phyloP scores from a whole-genome alignment of 2,113 vertebrate genomes.

The Theristicus caerulescens region DNA sequence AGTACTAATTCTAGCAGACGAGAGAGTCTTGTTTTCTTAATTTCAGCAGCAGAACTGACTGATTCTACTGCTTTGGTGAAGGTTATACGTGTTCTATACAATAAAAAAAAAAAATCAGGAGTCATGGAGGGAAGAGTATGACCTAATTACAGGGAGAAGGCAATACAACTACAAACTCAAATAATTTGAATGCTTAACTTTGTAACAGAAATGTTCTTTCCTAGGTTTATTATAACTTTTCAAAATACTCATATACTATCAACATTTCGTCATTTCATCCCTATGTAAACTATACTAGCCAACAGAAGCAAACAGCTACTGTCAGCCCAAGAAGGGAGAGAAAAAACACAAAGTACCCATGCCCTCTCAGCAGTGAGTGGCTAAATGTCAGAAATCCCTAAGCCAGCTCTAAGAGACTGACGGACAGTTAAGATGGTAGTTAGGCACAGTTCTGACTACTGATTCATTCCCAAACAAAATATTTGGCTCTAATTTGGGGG shows the following conservation, averaged over 20 bases:
- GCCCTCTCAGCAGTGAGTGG: not conserved
- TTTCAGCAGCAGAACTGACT: not conserved
- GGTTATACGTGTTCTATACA: not conserved
- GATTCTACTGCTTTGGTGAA: not conserved
- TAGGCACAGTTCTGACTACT: not conserved
- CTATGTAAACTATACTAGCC: not conserved
- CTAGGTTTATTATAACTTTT: not conserved
- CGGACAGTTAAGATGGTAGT: not conserved
- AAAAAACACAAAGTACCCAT: not conserved
- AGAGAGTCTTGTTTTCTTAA: not conserved
- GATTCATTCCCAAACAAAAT: not conserved
- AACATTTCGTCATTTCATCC: not conserved
- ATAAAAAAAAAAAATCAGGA: not conserved
- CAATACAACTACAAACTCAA: not conserved
- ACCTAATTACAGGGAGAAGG: not conserved
- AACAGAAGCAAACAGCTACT: not conserved
- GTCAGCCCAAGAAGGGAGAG: not conserved
- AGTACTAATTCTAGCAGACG: not conserved
- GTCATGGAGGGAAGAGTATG: not conserved
- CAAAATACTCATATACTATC: not conserved
- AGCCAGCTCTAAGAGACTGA: not conserved
- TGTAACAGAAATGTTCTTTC: not conserved
- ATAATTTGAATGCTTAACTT: not conserved
- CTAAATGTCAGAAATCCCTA: not conserved
- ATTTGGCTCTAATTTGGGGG: not conserved